Evolutionary conservation across 2,113 vertebrate species (phyloP).

Genomic region (Egretta garzetta): DNA sequence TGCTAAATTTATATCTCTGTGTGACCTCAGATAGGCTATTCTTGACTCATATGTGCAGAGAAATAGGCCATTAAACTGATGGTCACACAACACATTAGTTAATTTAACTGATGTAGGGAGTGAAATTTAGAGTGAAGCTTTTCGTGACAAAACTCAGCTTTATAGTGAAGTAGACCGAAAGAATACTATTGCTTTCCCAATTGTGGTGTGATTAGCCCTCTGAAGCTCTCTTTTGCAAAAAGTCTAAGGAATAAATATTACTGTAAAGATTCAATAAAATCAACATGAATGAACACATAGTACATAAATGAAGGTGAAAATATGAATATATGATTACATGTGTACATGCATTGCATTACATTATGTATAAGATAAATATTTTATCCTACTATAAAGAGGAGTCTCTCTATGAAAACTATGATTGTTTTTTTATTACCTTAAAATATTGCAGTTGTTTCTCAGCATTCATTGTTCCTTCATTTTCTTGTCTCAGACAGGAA

Average conservation of each 20-base stretch:
- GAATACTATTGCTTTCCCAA: not conserved
- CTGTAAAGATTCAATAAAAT: not conserved
- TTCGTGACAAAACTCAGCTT: not conserved
- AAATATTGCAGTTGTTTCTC: conserved; percentile 91
- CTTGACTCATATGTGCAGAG: not conserved
- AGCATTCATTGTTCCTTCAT: conserved; percentile 80
- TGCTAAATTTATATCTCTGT: not conserved
- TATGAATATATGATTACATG: conserved; percentile 42
- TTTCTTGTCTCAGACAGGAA: conserved; percentile 90
- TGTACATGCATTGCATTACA: conserved; percentile 42
- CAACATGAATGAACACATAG: conserved; percentile 26
- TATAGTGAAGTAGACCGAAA: not conserved
- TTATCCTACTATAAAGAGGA: conserved; percentile 66
- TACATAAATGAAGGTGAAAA: conserved; percentile 49
- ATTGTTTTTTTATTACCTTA: conserved; percentile 86
- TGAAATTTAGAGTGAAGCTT: not conserved
- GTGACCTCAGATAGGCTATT: not conserved
- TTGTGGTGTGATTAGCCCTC: not conserved
- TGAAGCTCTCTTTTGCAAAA: not conserved
- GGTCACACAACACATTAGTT: not conserved
- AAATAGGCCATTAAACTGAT: not conserved
- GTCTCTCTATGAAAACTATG: conserved; percentile 58
- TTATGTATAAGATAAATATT: conserved; percentile 65
- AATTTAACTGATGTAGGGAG: not conserved
- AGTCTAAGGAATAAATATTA: not conserved